phyloP scores from a whole-genome alignment of 1,140 invertebrate genomes.

The Dysdera silvatica region DNA sequence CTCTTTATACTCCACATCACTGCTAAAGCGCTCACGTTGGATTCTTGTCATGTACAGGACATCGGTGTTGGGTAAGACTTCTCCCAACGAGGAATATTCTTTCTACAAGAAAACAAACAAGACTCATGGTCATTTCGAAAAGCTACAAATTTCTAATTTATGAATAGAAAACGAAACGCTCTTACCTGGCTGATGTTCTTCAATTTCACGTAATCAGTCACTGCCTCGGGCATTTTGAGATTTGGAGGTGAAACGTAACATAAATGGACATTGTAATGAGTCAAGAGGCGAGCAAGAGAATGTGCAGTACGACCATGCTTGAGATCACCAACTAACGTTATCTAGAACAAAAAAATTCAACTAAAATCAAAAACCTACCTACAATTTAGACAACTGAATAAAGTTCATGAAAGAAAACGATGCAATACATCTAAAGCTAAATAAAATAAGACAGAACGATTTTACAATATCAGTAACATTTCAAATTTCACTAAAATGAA shows the following conservation, averaged over 20 bases:
- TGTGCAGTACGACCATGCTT: conserved; percentile 98
- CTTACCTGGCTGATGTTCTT: conserved; percentile 67
- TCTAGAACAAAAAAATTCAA: conserved; percentile 37
- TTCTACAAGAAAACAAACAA: conserved; percentile 47
- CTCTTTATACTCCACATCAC: conserved; percentile 75
- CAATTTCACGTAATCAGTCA: conserved; percentile 65
- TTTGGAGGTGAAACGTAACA: conserved; percentile 79
- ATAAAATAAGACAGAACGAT: no score
- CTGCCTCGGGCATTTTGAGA: conserved; percentile 82
- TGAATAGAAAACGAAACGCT: neutral
- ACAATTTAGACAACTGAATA: no score
- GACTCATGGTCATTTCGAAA: no score
- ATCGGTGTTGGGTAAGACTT: conserved; percentile 83
- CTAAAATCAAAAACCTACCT: no score
- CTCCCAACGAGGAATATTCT: conserved; percentile 62
- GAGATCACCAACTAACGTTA: conserved; percentile 78
- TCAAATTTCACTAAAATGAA: no score
- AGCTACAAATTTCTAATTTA: no score
- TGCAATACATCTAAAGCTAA: no score
- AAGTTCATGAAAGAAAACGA: no score
- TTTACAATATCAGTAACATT: no score
- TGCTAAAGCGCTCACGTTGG: conserved; percentile 84
- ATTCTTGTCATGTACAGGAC: conserved; percentile 98
- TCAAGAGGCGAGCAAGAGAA: conserved; percentile 82
- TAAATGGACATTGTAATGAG: conserved; percentile 79